Conservation (phyloP, 35 echinoderm and acorn worm species). For the Anneissia japonica region DNA sequence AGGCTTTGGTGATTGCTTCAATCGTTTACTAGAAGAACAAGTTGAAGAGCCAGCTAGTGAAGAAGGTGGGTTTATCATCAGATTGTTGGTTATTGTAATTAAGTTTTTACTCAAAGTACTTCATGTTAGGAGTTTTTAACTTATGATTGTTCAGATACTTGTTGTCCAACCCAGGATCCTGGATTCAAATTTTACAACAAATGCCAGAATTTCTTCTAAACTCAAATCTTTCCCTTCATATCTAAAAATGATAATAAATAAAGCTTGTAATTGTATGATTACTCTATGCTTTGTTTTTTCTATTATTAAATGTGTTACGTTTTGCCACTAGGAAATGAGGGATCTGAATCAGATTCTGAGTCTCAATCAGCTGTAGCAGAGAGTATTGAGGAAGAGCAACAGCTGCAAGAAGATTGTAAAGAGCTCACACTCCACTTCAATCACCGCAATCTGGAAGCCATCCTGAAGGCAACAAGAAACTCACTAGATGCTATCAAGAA, state of each 20-base stretch:
- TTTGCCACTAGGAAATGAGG: background rate
- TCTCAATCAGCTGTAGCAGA: background rate
- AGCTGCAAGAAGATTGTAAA: slow-evolving; percentile 91
- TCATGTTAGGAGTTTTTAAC: no score
- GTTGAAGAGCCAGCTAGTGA: background rate
- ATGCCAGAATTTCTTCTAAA: no score
- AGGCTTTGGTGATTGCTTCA: background rate
- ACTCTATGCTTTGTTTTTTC: no score
- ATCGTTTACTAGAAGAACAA: background rate
- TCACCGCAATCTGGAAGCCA: slow-evolving; percentile 74
- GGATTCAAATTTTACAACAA: no score
- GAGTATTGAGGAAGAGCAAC: slow-evolving; percentile 82
- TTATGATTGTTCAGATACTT: no score
- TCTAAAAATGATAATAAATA: no score
- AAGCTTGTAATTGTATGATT: no score
- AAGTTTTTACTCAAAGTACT: no score
- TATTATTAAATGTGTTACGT: no score
- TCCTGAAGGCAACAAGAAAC: slow-evolving; percentile 76
- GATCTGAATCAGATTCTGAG: background rate
- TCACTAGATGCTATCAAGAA: slow-evolving; percentile 89
- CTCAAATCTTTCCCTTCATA: no score
- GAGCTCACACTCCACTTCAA: slow-evolving; percentile 85
- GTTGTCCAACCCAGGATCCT: no score
- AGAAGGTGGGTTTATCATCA: background rate
- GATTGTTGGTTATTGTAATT: no score